Percentiles rank a stretch among this genome's conserved stretches.
phyloP scores from a whole-genome alignment of 2,888 invertebrate genomes.

The Mesorhabditis sp. region DNA sequence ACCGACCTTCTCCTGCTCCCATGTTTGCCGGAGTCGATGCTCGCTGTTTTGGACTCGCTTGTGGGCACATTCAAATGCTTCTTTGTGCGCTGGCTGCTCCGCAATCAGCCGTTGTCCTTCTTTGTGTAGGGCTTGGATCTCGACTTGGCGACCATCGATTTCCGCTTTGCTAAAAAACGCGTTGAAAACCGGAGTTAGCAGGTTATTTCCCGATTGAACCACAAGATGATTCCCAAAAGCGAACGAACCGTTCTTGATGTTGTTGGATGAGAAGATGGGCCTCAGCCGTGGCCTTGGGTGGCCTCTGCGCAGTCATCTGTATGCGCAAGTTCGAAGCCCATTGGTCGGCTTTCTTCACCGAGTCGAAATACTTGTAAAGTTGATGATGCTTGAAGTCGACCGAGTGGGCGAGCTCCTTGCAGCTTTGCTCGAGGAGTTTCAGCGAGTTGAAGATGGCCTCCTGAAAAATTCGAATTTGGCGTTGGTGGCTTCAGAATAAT shows the following conservation, averaged over 20 bases:
- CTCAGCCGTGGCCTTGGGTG: slow-evolving; percentile 78
- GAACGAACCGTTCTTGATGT: slow-evolving; percentile 71
- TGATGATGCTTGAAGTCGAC: too few relatives aligned
- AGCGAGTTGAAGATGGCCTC: slow-evolving; percentile 74
- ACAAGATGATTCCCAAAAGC: neutral
- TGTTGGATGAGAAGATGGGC: slow-evolving; percentile 81
- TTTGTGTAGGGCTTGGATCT: slow-evolving; percentile 46
- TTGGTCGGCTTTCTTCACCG: slow-evolving; percentile 74
- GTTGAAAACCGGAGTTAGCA: too few relatives aligned
- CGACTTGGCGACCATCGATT: slow-evolving; percentile 50
- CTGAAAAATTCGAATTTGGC: slow-evolving; percentile 57
- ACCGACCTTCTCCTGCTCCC: slow-evolving; percentile 68
- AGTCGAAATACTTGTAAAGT: slow-evolving; percentile 77
- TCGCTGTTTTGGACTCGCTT: slow-evolving; percentile 70
- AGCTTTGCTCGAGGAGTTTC: slow-evolving; percentile 77
- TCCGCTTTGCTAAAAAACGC: slow-evolving; percentile 66
- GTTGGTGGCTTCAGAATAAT: slow-evolving; percentile 2
- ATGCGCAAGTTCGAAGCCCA: slow-evolving; percentile 86
- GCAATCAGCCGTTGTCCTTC: slow-evolving; percentile 46
- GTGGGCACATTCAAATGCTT: slow-evolving; percentile 50
- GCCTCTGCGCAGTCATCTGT: slow-evolving; percentile 78
- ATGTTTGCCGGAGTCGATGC: slow-evolving; percentile 69
- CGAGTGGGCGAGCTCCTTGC: slow-evolving; percentile 89
- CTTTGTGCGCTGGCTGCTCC: slow-evolving; percentile 52
- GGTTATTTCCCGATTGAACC: neutral